phyloP scores from a whole-genome alignment of 2,797 vertebrate species.

The Catamblyrhynchus diadema region DNA sequence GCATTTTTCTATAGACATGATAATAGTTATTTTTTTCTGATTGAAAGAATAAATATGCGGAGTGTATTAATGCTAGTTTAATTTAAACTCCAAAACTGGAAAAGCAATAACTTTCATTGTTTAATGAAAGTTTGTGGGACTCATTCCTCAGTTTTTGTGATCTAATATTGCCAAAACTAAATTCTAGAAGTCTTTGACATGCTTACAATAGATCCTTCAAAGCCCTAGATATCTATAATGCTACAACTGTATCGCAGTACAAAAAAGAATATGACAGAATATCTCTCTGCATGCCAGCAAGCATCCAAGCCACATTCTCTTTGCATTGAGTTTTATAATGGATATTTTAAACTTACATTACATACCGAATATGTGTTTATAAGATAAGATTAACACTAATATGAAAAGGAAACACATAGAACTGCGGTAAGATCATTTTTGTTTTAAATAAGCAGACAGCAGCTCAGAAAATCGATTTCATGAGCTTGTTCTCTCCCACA shows the following conservation, averaged over 20 bases:
- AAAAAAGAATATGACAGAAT: constrained; percentile 18
- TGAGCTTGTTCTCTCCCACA: not conserved
- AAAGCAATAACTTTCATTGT: not conserved
- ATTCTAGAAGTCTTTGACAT: constrained; percentile 8
- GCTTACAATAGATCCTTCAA: constrained; percentile 26
- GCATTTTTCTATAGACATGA: not conserved
- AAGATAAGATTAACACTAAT: constrained; percentile 10
- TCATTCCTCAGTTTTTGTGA: not conserved
- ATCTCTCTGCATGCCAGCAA: not conserved
- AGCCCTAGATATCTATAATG: constrained; percentile 12
- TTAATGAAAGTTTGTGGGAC: not conserved
- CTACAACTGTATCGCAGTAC: not conserved
- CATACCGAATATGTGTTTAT: not conserved
- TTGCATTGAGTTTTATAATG: not conserved
- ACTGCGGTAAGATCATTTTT: not conserved
- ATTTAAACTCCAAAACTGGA: not conserved
- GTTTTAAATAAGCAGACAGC: constrained; percentile 12
- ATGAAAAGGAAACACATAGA: not conserved
- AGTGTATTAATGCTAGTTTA: not conserved
- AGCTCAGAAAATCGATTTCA: not conserved
- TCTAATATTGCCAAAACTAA: constrained; percentile 12
- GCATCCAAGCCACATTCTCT: constrained; percentile 3
- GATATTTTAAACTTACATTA: constrained; percentile 6
- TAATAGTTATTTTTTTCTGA: not conserved
- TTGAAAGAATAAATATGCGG: not conserved